Conservation (phyloP, 1,140 invertebrate genomes). For the Theocolax elegans region DNA sequence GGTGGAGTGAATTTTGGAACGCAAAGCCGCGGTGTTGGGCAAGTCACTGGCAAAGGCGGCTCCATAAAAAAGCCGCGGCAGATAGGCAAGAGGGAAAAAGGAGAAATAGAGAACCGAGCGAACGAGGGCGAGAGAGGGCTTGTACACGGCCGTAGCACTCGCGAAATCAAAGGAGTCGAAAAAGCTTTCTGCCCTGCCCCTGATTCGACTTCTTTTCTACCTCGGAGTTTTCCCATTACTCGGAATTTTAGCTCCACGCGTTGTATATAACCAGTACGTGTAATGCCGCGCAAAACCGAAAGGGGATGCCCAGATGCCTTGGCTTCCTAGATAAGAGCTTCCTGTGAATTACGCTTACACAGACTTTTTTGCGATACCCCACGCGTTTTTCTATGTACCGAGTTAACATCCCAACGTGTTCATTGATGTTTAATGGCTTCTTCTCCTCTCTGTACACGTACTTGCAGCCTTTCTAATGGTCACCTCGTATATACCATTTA, state of each 20-base stretch:
- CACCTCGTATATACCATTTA: too few species aligned
- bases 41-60: too few species aligned
- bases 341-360: too few species aligned
- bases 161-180: slow-evolving; percentile 64
- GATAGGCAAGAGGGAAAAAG: background rate
- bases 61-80: too few species aligned
- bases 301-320: too few species aligned
- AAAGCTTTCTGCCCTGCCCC: slow-evolving; percentile 59
- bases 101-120: background rate
- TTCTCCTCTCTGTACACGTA: too few species aligned
- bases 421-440: slow-evolving; percentile 33
- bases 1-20: too few species aligned
- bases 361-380: background rate
- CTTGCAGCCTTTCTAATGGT: too few species aligned
- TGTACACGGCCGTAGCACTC: slow-evolving; percentile 46
- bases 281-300: too few species aligned
- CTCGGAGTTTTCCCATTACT: slow-evolving; percentile 66
- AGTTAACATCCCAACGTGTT: slow-evolving; percentile 24
- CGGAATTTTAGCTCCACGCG: slow-evolving; percentile 52
- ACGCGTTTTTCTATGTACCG: background rate
- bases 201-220: slow-evolving; percentile 62
- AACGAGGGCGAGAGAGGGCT: slow-evolving; percentile 41
- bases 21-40: too few species aligned
- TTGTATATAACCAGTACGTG: too few species aligned
- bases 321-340: too few species aligned